Evolutionary conservation across 2,113 vertebrate genomes (phyloP).

Genomic region (Seriola dumerili): DNA sequence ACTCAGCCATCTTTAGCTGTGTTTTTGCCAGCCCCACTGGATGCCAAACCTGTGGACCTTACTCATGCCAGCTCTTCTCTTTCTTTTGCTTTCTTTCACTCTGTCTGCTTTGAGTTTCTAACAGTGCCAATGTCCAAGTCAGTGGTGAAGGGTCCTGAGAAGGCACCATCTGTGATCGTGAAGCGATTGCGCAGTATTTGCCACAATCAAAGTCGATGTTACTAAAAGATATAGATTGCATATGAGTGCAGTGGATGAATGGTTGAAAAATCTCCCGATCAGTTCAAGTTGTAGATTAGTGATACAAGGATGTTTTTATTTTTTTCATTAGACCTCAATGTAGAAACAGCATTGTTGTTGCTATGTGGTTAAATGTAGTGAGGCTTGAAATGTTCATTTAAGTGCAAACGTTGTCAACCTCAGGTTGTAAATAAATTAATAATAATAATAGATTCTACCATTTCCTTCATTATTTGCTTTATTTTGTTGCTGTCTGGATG

Average conservation of each 20-base stretch:
- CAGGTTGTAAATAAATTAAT: not conserved
- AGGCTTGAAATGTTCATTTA: not conserved
- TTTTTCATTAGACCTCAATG: not conserved
- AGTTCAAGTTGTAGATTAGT: not conserved
- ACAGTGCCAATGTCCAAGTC: slow-evolving; percentile 54
- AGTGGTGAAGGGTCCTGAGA: slow-evolving; percentile 56
- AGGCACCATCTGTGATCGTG: slow-evolving; percentile 26
- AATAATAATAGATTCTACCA: not conserved
- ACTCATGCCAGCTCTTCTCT: slow-evolving; percentile 64
- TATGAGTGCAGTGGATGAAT: not conserved
- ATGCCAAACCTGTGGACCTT: slow-evolving; percentile 74
- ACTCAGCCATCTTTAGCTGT: slow-evolving; percentile 72
- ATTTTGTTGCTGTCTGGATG: not conserved
- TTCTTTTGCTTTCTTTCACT: slow-evolving; percentile 59
- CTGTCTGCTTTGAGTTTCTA: slow-evolving; percentile 49
- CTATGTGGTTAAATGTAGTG: not conserved
- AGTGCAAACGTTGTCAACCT: not conserved
- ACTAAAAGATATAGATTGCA: not conserved
- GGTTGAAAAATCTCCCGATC: not conserved
- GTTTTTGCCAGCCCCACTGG: slow-evolving; percentile 69
- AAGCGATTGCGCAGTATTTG: not conserved
- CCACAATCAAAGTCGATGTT: not conserved
- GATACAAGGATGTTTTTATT: not conserved
- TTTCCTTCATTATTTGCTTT: not conserved
- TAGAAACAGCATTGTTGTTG: not conserved